Conservation (phyloP, 2,113 vertebrate species). For the Candoia aspera region DNA sequence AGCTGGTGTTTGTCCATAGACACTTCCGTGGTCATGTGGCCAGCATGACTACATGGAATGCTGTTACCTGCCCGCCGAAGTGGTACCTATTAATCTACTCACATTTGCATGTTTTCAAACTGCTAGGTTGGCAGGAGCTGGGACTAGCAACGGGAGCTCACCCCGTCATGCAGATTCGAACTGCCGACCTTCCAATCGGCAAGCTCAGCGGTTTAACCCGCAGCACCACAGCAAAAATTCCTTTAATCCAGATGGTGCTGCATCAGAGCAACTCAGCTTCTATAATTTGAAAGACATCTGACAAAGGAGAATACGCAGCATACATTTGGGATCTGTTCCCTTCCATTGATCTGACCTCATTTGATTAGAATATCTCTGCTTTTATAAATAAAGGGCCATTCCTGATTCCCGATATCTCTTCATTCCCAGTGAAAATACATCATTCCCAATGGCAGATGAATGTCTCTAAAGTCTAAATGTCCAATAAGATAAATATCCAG, state of each 20-base stretch:
- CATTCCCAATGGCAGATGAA: not conserved
- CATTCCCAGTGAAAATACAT: not conserved
- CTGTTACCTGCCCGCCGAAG: too few relatives aligned
- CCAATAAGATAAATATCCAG: too few relatives aligned
- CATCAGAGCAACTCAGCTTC: not conserved
- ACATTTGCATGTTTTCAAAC: too few relatives aligned
- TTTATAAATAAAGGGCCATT: not conserved
- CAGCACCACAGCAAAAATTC: not conserved
- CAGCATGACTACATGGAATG: too few relatives aligned
- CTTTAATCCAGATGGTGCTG: not conserved
- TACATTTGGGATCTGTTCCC: not conserved
- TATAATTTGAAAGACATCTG: not conserved
- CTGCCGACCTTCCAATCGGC: too few relatives aligned
- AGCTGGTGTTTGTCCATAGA: too few relatives aligned
- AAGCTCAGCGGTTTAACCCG: too few relatives aligned
- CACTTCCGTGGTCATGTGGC: too few relatives aligned
- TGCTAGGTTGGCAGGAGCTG: too few relatives aligned
- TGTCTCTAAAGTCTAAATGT: not conserved
- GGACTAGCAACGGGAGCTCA: too few relatives aligned
- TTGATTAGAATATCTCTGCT: not conserved
- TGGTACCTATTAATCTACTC: too few relatives aligned
- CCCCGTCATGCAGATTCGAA: too few relatives aligned
- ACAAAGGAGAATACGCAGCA: not conserved
- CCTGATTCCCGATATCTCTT: not conserved
- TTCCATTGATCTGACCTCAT: not conserved